Conservation (phyloP, 1,140 invertebrate genomes). For the Orius laevigatus region DNA sequence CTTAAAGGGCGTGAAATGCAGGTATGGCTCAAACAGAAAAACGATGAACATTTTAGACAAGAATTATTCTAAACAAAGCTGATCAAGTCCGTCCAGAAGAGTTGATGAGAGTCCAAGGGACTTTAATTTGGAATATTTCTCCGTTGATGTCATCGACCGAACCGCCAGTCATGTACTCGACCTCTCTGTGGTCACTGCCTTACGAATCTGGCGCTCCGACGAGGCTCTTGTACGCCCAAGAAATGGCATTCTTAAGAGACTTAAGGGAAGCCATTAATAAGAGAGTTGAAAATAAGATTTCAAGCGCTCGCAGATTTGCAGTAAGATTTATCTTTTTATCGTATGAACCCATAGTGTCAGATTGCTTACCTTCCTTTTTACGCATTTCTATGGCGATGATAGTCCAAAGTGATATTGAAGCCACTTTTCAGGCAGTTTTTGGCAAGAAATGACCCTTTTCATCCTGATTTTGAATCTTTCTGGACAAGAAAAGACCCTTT, state of each 20-base stretch:
- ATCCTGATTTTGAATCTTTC: too few relatives aligned
- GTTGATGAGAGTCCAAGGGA: slow-evolving; percentile 80
- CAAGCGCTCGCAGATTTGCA: slow-evolving; percentile 82
- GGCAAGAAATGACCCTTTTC: too few relatives aligned
- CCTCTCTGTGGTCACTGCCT: slow-evolving; percentile 75
- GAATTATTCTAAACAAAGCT: slow-evolving; percentile 87
- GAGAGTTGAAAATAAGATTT: slow-evolving; percentile 83
- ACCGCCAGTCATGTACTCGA: slow-evolving; percentile 88
- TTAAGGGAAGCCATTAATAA: slow-evolving; percentile 67
- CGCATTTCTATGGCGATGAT: too few relatives aligned
- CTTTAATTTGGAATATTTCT: slow-evolving; percentile 89
- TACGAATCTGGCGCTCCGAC: slow-evolving; percentile 63
- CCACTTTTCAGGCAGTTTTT: too few relatives aligned
- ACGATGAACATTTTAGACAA: slow-evolving; percentile 36
- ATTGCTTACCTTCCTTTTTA: too few relatives aligned
- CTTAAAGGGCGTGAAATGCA: slow-evolving; percentile 83
- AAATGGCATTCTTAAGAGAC: slow-evolving; percentile 71
- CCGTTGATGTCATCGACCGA: slow-evolving; percentile 84
- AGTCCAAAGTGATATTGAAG: too few relatives aligned
- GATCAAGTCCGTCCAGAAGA: slow-evolving; percentile 86
- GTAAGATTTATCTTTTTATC: too few relatives aligned
- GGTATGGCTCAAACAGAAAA: slow-evolving; percentile 28
- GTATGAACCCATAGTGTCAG: too few relatives aligned
- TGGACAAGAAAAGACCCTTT: too few relatives aligned
- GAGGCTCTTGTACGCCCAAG: slow-evolving; percentile 65